A percentile compares a stretch with the other conserved stretches of the same genome.
phyloP scores from a whole-genome alignment of 2,888 invertebrate genomes.

The Eremobia ochroleuca region DNA sequence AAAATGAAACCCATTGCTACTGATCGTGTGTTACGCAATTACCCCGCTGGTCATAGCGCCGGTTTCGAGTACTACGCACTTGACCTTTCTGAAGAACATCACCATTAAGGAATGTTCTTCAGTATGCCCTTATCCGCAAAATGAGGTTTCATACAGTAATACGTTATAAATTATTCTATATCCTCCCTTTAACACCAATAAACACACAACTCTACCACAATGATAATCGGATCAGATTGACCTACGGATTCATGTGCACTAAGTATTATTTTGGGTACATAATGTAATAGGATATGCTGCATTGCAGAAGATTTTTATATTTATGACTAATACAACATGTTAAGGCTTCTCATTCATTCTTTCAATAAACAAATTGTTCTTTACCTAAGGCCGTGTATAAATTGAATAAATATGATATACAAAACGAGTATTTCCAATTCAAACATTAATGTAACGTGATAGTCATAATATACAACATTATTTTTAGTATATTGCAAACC shows the following conservation, averaged over 20 bases:
- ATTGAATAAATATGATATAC: not conserved
- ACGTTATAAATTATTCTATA: not conserved
- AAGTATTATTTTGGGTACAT: not conserved
- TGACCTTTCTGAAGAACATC: conserved; percentile 2
- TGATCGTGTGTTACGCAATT: too few relatives aligned
- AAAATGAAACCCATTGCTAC: too few relatives aligned
- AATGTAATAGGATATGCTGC: not conserved
- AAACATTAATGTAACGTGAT: not conserved
- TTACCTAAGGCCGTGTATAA: not conserved
- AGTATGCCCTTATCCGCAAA: not conserved
- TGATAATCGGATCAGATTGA: not conserved
- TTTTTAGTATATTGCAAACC: too few relatives aligned
- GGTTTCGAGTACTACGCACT: not conserved
- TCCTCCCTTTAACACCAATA: not conserved
- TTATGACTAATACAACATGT: not conserved
- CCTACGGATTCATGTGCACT: not conserved
- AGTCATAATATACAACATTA: not conserved
- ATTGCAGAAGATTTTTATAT: not conserved
- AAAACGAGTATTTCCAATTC: not conserved
- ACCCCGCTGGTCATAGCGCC: too few relatives aligned
- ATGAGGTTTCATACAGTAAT: not conserved
- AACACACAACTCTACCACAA: not conserved
- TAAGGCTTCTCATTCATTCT: not conserved
- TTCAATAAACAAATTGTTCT: not conserved
- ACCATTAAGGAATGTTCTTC: not conserved